Percentiles rank a stretch among this genome's conserved stretches.
Evolutionary conservation across 2,888 invertebrate genomes (phyloP).

Genomic region (Ichneumoninae sp.): DNA sequence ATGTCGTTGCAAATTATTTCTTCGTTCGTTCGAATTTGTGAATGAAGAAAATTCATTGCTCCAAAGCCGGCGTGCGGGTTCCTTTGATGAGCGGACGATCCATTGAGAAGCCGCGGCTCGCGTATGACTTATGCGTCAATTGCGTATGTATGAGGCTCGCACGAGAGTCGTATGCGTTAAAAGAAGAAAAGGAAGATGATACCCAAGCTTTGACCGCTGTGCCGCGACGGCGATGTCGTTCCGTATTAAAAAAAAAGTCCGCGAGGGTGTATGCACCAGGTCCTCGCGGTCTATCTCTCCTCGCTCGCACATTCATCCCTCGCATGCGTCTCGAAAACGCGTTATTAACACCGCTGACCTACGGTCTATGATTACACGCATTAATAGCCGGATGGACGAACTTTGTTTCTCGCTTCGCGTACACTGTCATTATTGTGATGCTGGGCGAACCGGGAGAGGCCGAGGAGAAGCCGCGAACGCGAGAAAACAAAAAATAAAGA

Average conservation of each 20-base stretch:
- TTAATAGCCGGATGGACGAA: conserved; percentile 82
- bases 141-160: conserved; percentile 56
- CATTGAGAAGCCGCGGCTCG: conserved; percentile 39
- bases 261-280: conserved; percentile 45
- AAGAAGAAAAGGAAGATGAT: conserved; percentile 29
- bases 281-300: conserved; percentile 33
- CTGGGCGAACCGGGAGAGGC: conserved; percentile 43
- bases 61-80: neutral
- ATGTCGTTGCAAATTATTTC: neutral
- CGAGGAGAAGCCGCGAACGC: conserved; percentile 37
- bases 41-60: conserved; percentile 12
- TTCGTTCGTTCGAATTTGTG: neutral
- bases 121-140: conserved; percentile 59
- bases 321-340: conserved; percentile 81
- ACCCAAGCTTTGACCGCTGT: neutral
- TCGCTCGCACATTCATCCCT: conserved; percentile 46
- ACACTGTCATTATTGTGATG: conserved; percentile 78
- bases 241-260: conserved; percentile 29
- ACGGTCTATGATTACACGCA: conserved; percentile 83
- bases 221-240: neutral
- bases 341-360: conserved; percentile 83
- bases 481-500: conserved; percentile 4
- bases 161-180: conserved; percentile 23
- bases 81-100: neutral
- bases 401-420: conserved; percentile 77